A percentile compares a stretch with the other conserved stretches of the same genome.
Evolutionary conservation across 2,797 vertebrate genomes (phyloP).

Genomic region (Enteromius radiatus): DNA sequence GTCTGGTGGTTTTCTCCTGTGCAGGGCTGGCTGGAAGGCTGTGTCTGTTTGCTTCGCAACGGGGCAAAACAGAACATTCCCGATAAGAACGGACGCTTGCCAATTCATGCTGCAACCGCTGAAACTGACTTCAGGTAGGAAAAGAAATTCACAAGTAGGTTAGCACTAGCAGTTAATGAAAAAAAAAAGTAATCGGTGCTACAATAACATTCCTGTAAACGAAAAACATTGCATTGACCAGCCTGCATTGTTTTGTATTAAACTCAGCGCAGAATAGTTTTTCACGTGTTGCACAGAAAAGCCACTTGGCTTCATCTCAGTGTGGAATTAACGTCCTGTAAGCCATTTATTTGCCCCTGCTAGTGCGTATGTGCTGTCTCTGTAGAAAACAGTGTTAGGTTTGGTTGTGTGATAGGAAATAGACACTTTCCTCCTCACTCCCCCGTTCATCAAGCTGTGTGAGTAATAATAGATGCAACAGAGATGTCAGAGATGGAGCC

Average conservation of each 20-base stretch:
- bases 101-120: conserved; percentile 86
- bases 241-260: background rate
- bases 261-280: background rate
- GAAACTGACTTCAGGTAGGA: conserved; percentile 83
- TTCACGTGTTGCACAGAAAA: background rate
- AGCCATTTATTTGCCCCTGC: conserved; percentile 17
- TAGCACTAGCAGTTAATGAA: background rate
- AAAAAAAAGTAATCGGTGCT: background rate
- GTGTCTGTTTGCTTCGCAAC: conserved; percentile 85
- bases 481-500: background rate
- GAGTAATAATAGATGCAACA: conserved; percentile 24
- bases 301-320: background rate
- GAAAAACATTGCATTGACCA: background rate
- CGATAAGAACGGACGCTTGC: conserved; percentile 86
- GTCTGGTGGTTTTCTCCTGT: conserved; percentile 37
- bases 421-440: background rate
- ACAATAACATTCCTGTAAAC: background rate
- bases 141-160: background rate
- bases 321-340: background rate
- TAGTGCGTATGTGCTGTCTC: background rate
- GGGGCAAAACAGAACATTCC: conserved; percentile 88
- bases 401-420: background rate
- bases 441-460: background rate
- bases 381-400: background rate
- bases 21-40: conserved; percentile 90